phyloP scores from a whole-genome alignment of 2,888 invertebrate genomes.

The Thymelicus lineola region DNA sequence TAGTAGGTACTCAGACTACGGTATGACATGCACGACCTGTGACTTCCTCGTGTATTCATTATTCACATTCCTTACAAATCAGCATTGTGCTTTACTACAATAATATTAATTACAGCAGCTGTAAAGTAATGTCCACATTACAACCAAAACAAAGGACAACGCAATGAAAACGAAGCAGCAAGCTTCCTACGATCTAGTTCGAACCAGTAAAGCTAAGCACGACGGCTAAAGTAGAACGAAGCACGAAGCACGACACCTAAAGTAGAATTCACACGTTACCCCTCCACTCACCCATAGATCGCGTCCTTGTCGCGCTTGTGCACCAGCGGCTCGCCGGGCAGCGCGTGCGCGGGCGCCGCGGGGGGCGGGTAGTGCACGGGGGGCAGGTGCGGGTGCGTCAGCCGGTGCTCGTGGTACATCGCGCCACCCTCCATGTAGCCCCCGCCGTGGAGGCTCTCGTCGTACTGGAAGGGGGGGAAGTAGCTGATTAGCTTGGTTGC shows the following conservation, averaged over 20 bases:
- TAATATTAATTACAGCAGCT: too few species aligned
- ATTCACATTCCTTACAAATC: too few species aligned
- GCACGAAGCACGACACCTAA: constrained; percentile 22
- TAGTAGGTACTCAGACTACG: too few species aligned
- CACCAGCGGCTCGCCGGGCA: constrained; percentile 94
- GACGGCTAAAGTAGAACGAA: constrained; percentile 35
- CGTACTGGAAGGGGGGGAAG: constrained; percentile 87
- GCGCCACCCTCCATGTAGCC: constrained; percentile 93
- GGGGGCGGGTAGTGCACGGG: constrained; percentile 93
- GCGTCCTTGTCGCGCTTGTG: constrained; percentile 99
- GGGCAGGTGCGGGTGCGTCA: constrained; percentile 90
- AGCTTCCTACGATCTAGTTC: too few species aligned
- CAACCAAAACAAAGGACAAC: too few species aligned
- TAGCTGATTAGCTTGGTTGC: background rate
- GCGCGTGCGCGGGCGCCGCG: constrained; percentile 94
- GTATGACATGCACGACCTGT: too few species aligned
- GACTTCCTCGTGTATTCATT: too few species aligned
- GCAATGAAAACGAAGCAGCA: too few species aligned
- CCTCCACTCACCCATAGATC: constrained; percentile 96
- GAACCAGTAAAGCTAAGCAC: background rate
- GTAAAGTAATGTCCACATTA: too few species aligned
- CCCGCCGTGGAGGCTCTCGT: constrained; percentile 94
- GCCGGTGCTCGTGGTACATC: constrained; percentile 93
- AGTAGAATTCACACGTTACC: constrained; percentile 67
- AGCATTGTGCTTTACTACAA: too few species aligned